Percentiles rank a stretch among this genome's conserved stretches.
Evolutionary conservation across 2,113 vertebrate species (phyloP).

Genomic region (Callaeas wilsoni): DNA sequence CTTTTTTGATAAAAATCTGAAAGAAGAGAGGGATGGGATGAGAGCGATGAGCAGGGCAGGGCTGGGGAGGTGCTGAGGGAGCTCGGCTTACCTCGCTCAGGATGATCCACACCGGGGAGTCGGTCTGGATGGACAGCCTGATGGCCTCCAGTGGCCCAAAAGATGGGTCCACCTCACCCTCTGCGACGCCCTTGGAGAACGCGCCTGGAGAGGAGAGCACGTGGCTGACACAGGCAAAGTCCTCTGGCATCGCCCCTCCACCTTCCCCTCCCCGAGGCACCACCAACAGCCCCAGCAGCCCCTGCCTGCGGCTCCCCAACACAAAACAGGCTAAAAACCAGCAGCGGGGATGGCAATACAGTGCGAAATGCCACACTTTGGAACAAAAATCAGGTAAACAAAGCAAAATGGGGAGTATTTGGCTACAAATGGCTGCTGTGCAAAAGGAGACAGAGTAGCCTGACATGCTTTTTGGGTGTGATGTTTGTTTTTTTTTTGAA

Average conservation of each 20-base stretch:
- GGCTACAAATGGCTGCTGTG: not conserved
- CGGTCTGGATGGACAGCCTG: slow-evolving; percentile 87
- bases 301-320: accelerated
- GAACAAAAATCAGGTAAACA: not conserved
- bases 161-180: slow-evolving; percentile 89
- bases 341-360: accelerated
- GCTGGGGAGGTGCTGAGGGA: not conserved
- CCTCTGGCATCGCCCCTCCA: not conserved
- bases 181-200: slow-evolving; percentile 88
- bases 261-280: not conserved
- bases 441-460: accelerated
- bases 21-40: not conserved
- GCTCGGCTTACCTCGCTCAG: slow-evolving; percentile 84
- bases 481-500: not conserved
- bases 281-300: not conserved
- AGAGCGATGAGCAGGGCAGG: not conserved
- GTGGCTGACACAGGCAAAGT: accelerated
- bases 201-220: slow-evolving; percentile 69
- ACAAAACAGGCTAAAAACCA: not conserved
- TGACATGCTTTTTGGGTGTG: not conserved
- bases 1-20: slow-evolving; percentile 96
- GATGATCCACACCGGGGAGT: slow-evolving; percentile 97
- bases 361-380: not conserved
- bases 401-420: not conserved
- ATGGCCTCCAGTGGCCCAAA: slow-evolving; percentile 93